Base-by-base conservation (phyloP, 2,888 invertebrate species). In the Furcula furcula region DNA sequence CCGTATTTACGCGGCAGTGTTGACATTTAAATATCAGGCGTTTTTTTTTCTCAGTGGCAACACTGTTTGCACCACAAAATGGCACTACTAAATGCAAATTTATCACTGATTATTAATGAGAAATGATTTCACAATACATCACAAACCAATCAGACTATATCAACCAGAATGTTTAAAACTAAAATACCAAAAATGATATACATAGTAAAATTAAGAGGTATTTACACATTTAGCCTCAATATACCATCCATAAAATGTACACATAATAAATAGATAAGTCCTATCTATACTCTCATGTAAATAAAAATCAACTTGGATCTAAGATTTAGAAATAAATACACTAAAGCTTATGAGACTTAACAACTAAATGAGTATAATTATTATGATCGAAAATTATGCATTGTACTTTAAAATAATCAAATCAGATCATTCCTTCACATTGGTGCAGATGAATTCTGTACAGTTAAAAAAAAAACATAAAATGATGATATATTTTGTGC, bases 61-160 rank as follows among this genome's bases (percentile, higher is more conserved):
- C 68, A 74, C 65, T 48, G 58, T 52, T 48, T 62, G 68, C 55
- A 59, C 69, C 72, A 67, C 65, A 52, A 48, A 70, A 82, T 83
- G 84, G 81, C 82, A 83, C 79, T 63, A 69, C 64, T 85, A 86
- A 86, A 86, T 86, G 86, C 86, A 83, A 64, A 65, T 63, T 68
- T 82, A 84, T 84, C 83, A 84, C 83, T 73, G 65, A 64, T 54
- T n/a, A n/a, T n/a, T 60, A 61, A 54, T 22, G 32, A 48, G 40
- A 52, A 58, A 57, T 50, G 38, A 49, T 60, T 44, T 34, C 52
- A 34, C 31, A 49, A 54, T 48, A 62, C 54, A 55, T 51, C 44
- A 61, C 43, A 46, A 59, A 57, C 57, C 54, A 46, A 57, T 53
- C 55, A 46, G 46, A 62, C 53, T 40, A 44, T 55, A 43, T 44